Percentiles rank a stretch among this genome's conserved stretches.
Evolutionary conservation across 2,888 invertebrate species (phyloP).

Genomic region (Hypomecis punctinalis): DNA sequence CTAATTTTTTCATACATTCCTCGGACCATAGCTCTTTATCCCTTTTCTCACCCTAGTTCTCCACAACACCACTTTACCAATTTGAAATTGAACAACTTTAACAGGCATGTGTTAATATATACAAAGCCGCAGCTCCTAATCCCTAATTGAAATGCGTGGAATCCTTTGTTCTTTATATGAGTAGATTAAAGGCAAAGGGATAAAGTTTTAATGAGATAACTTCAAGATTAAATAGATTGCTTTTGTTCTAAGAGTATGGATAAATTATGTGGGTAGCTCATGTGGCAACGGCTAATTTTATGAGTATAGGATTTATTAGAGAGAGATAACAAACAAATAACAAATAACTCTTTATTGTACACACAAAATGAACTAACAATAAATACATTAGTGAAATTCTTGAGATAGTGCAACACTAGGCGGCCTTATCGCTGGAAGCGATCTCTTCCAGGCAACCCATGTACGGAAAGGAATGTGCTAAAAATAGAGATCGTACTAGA

Average conservation of each 20-base stretch:
- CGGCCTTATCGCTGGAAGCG: no score
- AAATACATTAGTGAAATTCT: no score
- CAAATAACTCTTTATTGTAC: no score
- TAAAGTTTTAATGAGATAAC: slow-evolving; percentile 48
- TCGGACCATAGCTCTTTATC: no score
- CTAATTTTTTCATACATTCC: no score
- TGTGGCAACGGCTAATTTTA: not conserved
- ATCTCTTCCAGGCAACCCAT: no score
- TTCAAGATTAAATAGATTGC: slow-evolving; percentile 36
- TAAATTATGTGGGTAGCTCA: slow-evolving; percentile 16
- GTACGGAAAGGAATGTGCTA: no score
- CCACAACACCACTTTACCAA: not conserved
- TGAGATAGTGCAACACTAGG: no score
- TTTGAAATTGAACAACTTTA: slow-evolving; percentile 22
- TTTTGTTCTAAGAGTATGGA: slow-evolving; percentile 29
- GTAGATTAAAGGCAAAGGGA: slow-evolving; percentile 51
- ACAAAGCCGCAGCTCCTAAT: slow-evolving; percentile 49
- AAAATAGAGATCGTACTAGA: no score
- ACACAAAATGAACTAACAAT: no score
- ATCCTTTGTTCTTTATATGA: slow-evolving; percentile 63
- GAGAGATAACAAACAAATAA: no score
- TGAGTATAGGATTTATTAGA: no score
- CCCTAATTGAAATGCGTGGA: slow-evolving; percentile 66
- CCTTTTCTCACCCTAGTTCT: not conserved
- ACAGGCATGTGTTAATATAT: slow-evolving; percentile 39